These are phyloP conservation scores for Malurus splendens DNA, from an alignment of 2,797 vertebrate genomes.

Conservation along the genomic window DNA sequence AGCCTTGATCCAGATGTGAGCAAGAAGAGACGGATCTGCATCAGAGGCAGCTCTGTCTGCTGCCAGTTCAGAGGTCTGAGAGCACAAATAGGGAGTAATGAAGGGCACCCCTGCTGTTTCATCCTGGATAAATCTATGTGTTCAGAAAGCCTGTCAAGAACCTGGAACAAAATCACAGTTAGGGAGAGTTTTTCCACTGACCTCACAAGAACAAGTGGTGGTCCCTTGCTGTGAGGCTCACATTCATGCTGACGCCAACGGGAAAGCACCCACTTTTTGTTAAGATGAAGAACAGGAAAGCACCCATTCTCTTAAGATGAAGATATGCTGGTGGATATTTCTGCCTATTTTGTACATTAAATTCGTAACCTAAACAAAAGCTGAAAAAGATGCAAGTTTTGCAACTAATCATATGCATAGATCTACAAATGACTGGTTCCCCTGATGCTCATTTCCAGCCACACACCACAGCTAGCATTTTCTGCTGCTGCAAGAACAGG, in stretches of 20 bases:
- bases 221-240: neutral
- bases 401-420: neutral
- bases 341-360: neutral
- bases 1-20: neutral
- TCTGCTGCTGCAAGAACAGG: neutral
- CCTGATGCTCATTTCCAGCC: neutral
- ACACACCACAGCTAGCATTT: neutral
- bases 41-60: neutral
- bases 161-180: neutral
- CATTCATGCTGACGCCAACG: neutral
- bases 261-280: neutral
- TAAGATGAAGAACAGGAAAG: neutral
- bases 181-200: constrained; percentile 18
- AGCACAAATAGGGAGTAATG: neutral
- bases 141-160: neutral
- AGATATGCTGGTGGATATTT: neutral
- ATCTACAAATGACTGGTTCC: neutral
- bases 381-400: neutral
- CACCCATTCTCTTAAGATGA: neutral
- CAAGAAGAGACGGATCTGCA: neutral
- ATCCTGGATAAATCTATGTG: neutral
- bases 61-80: neutral
- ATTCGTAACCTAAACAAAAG: neutral
- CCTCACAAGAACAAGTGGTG: neutral
- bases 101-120: neutral